Base-by-base conservation (phyloP, 2,888 invertebrate species). In the Nemoura dubitans region DNA sequence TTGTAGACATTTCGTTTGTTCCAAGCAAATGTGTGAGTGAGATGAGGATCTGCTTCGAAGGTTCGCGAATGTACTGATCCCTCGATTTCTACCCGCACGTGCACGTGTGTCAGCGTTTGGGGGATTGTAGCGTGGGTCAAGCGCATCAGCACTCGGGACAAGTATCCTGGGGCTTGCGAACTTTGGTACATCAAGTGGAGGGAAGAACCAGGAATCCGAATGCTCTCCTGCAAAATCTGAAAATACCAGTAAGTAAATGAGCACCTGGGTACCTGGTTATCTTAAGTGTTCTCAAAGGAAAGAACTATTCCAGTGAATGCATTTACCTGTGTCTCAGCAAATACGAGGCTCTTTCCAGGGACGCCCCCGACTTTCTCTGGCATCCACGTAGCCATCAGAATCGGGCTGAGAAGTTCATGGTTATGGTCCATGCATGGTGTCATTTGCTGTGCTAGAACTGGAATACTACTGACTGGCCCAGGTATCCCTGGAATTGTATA, bases 1-100 rank as follows among this genome's bases (percentile, higher is more conserved):
- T 97, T 97, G 92, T 99, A 99, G 78, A 98, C 98, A 91, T 99
- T 99, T 88, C 98, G 94, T 91, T 98, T 97, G 92, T 98, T 98
- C 99, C 99, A 99, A 0, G 98, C 97, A 91, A 98, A 99, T 10
- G 97, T 98, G 92, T 98, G 98, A 85, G 97, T 97, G 87, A 99
- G 93, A 91, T 98, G 97, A 0, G 98, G 97, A 92, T 98, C 98
- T 0, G 99, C 98, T 92, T 99, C 99, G 91, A 99, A 98, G 0
- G 96, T 96, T 91, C 97, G 96, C 21, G 97, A 96, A 91, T 98
- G 97, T 21, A 98, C 93, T 0, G 97, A 97, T 5, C 99, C 99
- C 92, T 98, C 98, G 87, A 98, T 97, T 90, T 97, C 97, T 0
- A 97, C 97, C 89, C 97, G 95, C 26, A 99, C 96, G 91, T 98